Evolutionary conservation across 2,797 vertebrate species (phyloP).

Genomic region (Anas bahamensis): DNA sequence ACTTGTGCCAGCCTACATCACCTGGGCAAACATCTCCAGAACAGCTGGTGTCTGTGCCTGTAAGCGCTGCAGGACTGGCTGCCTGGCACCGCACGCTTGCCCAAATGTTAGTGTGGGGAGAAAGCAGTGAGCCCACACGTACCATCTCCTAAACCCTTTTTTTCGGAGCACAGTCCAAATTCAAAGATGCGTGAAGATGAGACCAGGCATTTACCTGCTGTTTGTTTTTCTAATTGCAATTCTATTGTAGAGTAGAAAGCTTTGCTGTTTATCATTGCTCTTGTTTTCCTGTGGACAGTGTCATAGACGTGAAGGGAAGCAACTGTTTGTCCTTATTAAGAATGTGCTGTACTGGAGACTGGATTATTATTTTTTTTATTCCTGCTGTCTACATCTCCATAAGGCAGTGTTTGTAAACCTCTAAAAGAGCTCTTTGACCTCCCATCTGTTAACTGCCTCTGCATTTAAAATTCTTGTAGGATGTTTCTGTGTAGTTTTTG

Average conservation of each 20-base stretch:
- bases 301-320: background rate
- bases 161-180: background rate
- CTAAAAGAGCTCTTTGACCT: background rate
- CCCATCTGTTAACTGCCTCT: background rate
- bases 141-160: background rate
- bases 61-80: background rate
- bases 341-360: background rate
- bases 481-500: background rate
- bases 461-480: background rate
- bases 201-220: background rate
- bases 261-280: fast-evolving
- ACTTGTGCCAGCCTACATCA: background rate
- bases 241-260: background rate
- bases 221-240: background rate
- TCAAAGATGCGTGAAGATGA: background rate
- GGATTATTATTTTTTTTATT: background rate
- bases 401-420: background rate
- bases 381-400: background rate
- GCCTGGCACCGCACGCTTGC: background rate
- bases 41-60: background rate
- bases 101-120: background rate
- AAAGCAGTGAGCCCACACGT: background rate
- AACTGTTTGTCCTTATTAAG: background rate
- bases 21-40: background rate
- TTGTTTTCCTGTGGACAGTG: background rate